These are phyloP conservation scores for Hermetia illucens DNA, from an alignment of 1,140 invertebrate species.

Conservation along the genomic window DNA sequence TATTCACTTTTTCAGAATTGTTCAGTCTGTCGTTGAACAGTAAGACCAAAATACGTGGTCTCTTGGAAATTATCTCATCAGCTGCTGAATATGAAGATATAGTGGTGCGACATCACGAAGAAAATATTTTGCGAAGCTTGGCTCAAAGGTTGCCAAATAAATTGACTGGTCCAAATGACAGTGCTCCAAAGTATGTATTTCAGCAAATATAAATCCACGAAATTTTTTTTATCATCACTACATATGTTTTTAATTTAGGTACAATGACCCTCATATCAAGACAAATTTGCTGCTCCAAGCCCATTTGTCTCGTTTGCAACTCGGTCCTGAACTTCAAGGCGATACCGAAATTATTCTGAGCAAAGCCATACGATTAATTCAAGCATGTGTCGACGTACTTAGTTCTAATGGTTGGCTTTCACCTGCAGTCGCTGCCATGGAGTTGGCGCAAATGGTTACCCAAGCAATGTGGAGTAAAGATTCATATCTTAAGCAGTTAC, in stretches of 20 bases:
- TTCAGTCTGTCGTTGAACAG: conserved; percentile 93
- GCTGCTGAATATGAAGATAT: conserved; percentile 94
- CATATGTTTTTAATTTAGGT: conserved; percentile 36
- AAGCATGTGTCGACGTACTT: conserved; percentile 97
- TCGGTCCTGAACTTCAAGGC: conserved; percentile 90
- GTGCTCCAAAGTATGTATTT: conserved; percentile 36
- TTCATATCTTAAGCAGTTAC: conserved; percentile 92
- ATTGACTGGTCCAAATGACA: conserved; percentile 38
- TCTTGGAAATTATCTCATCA: conserved; percentile 95
- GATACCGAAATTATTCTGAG: conserved; percentile 86
- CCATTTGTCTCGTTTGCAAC: conserved; percentile 84
- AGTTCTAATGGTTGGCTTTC: conserved; percentile 96
- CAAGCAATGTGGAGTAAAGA: conserved; percentile 99
- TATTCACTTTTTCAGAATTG: conserved; percentile 51
- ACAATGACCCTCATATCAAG: conserved; percentile 95
- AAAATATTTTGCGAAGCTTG: conserved; percentile 72
- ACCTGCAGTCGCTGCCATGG: conserved; percentile 97
- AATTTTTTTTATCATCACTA: background rate
- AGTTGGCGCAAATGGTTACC: conserved; percentile 97
- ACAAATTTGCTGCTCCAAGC: conserved; percentile 93
- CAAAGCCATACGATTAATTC: conserved; percentile 82
- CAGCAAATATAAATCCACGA: background rate
- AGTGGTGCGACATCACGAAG: conserved; percentile 90
- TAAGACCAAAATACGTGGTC: conserved; percentile 93
- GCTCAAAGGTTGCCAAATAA: conserved; percentile 68